Percentiles rank a stretch among this genome's conserved stretches.
These are phyloP conservation scores for Hormiphora californensis DNA, from an alignment of 37 sponge, comb jelly and placozoan species.

Conservation along the genomic window DNA sequence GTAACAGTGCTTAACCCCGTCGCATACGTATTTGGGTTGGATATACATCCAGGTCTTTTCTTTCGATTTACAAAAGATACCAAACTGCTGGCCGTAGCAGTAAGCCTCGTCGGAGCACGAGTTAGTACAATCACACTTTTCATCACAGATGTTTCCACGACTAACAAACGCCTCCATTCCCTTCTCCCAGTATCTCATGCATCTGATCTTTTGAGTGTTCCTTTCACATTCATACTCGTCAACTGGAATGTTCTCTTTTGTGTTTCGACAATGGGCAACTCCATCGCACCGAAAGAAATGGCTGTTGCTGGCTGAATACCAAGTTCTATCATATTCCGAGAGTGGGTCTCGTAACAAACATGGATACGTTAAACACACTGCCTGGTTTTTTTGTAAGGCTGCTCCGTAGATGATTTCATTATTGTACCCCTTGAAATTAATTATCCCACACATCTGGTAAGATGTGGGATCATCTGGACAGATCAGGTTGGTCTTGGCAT, in stretches of 20 bases:
- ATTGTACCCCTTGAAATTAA: no score
- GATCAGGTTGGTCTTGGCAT: no score
- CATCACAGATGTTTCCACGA: background rate
- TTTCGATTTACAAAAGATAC: background rate
- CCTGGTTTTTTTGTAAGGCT: no score
- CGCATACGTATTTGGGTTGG: background rate
- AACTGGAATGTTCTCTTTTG: background rate
- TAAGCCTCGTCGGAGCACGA: constrained; percentile 4
- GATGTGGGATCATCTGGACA: no score
- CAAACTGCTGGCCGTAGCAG: background rate
- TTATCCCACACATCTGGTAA: no score
- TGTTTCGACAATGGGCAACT: background rate
- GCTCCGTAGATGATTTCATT: no score
- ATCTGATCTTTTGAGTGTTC: background rate
- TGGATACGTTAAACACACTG: no score
- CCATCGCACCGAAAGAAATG: constrained; percentile 1
- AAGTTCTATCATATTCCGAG: no score
- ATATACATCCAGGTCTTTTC: background rate
- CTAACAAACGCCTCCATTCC: no score
- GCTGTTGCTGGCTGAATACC: no score
- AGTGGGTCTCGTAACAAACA: no score
- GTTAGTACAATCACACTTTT: background rate
- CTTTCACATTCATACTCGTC: background rate
- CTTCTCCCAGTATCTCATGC: background rate
- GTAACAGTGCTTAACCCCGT: background rate